Conservation (phyloP, 2,888 invertebrate species). For the Serrognathus titanus region DNA sequence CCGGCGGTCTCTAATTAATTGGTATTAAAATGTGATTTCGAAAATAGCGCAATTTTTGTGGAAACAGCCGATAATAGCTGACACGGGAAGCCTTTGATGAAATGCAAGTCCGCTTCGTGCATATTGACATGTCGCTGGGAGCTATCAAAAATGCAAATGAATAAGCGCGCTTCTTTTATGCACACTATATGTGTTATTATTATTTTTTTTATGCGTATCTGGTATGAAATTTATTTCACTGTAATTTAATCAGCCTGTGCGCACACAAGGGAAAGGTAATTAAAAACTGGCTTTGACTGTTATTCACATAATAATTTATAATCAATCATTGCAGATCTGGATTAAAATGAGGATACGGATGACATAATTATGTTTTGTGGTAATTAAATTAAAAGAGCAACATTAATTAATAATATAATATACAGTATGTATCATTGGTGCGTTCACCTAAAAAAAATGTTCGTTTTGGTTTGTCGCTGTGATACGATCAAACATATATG, state of each 20-base stretch:
- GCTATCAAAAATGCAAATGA: conserved; percentile 21
- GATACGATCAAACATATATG: too few species aligned
- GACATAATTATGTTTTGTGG: too few species aligned
- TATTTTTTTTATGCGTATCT: conserved; percentile 3
- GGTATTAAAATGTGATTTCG: too few species aligned
- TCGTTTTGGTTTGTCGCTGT: too few species aligned
- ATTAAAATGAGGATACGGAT: too few species aligned
- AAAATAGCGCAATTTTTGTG: background rate
- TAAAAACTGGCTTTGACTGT: background rate
- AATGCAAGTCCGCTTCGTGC: conserved; percentile 14
- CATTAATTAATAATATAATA: too few species aligned
- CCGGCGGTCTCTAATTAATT: too few species aligned
- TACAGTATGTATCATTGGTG: too few species aligned
- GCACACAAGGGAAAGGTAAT: background rate
- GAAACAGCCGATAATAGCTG: conserved; percentile 6
- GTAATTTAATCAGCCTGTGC: conserved; percentile 8
- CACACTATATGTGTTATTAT: conserved; percentile 7
- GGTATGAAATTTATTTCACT: background rate
- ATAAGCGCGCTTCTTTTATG: conserved; percentile 14
- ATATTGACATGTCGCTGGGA: conserved; percentile 19
- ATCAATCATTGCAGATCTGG: too few species aligned
- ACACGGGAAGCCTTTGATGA: conserved; percentile 18
- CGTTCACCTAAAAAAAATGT: too few species aligned
- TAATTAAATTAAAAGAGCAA: too few species aligned
- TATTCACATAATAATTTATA: too few species aligned